These are phyloP conservation scores for Heliothis peltigera DNA, from an alignment of 2,888 invertebrate genomes.

Conservation along the genomic window DNA sequence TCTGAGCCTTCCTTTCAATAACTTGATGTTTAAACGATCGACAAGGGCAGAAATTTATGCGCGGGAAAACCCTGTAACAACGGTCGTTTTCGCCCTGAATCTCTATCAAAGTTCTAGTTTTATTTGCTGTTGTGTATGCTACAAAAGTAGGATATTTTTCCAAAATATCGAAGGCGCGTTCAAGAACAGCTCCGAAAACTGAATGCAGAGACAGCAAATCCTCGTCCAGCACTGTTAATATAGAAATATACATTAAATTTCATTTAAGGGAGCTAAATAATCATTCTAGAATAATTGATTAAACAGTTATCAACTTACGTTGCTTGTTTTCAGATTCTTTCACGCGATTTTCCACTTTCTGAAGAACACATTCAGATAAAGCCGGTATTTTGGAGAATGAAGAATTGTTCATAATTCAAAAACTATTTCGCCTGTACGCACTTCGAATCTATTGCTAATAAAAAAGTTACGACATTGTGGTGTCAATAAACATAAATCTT, in stretches of 20 bases:
- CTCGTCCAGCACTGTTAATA: constrained; percentile 88
- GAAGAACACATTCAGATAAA: constrained; percentile 67
- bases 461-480: not conserved
- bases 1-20: constrained; percentile 82
- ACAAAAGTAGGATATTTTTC: constrained; percentile 89
- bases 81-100: constrained; percentile 88
- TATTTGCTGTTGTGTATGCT: constrained; percentile 82
- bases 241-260: not conserved
- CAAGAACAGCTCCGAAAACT: constrained; percentile 90
- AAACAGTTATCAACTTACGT: constrained; percentile 34
- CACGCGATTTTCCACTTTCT: constrained; percentile 68
- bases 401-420: constrained; percentile 58
- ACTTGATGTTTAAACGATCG: constrained; percentile 90
- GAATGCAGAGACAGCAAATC: constrained; percentile 89
- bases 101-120: constrained; percentile 88
- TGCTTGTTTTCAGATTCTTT: constrained; percentile 61
- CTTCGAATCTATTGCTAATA: not conserved
- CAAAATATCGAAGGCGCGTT: constrained; percentile 91
- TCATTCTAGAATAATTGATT: too few relatives aligned
- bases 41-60: constrained; percentile 92
- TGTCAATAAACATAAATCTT: not conserved
- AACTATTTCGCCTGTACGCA: not conserved
- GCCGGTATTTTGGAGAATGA: constrained; percentile 62
- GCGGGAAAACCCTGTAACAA: constrained; percentile 91
- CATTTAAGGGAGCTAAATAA: not conserved